Evolutionary conservation across 1,140 invertebrate species (phyloP).

Genomic region (Odontomachus brunneus): DNA sequence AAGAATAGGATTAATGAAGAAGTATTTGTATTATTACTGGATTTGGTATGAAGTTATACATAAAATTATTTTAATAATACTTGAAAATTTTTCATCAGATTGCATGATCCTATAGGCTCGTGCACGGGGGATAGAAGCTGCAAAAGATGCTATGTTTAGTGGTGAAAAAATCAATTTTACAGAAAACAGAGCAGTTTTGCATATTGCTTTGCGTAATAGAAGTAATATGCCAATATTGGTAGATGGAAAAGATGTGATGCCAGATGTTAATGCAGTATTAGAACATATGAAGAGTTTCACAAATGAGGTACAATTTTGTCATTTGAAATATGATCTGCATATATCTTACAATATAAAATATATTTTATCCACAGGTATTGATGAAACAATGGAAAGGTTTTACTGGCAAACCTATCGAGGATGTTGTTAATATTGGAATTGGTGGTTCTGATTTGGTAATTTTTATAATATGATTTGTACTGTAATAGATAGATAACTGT

Average conservation of each 20-base stretch:
- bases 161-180: slow-evolving; percentile 99
- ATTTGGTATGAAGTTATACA: slow-evolving; percentile 88
- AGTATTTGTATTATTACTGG: slow-evolving; percentile 90
- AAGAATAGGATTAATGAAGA: slow-evolving; percentile 97
- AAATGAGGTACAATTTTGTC: slow-evolving; percentile 86
- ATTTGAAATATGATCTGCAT: background rate
- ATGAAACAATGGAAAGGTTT: slow-evolving; percentile 93
- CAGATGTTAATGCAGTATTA: slow-evolving; percentile 96
- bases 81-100: background rate
- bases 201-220: slow-evolving; percentile 96
- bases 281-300: slow-evolving; percentile 98
- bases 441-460: slow-evolving; percentile 98
- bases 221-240: slow-evolving; percentile 92
- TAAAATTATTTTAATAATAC: slow-evolving; percentile 52
- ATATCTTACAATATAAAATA: background rate
- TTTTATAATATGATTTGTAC: background rate
- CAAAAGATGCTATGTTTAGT: slow-evolving; percentile 96
- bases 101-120: slow-evolving; percentile 87
- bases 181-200: slow-evolving; percentile 97
- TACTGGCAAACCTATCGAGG: slow-evolving; percentile 97
- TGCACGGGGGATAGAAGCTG: slow-evolving; percentile 92
- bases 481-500: background rate
- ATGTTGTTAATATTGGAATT: slow-evolving; percentile 99
- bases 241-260: slow-evolving; percentile 97
- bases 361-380: slow-evolving; percentile 85